phyloP scores from a whole-genome alignment of 2,888 invertebrate genomes.

The Acleris emargana region DNA sequence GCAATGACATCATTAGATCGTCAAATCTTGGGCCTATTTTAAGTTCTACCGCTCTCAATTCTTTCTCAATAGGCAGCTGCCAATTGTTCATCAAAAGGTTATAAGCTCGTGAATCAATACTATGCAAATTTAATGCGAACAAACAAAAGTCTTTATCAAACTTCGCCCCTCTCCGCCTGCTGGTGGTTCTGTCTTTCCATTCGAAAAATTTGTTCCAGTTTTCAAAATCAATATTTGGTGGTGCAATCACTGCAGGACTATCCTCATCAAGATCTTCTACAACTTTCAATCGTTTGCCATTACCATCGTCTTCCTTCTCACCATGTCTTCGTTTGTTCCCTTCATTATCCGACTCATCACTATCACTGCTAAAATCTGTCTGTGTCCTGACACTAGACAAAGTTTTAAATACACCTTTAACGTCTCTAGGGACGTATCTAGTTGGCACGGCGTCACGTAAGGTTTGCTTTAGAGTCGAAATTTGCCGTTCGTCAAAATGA shows the following conservation, averaged over 20 bases:
- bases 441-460: not conserved
- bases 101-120: conserved; percentile 18
- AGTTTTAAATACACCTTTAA: not conserved
- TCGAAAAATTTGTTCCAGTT: conserved; percentile 9
- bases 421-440: not conserved
- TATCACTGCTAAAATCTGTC: conserved; percentile 4
- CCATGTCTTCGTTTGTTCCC: not conserved
- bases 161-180: conserved; percentile 5
- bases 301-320: not conserved
- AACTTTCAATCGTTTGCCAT: not conserved
- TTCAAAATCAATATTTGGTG: not conserved
- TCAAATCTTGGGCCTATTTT: conserved; percentile 8
- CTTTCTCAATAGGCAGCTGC: conserved; percentile 15
- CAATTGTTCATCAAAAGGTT: conserved; percentile 4
- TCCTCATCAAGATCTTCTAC: not conserved
- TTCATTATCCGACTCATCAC: not conserved
- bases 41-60: conserved; percentile 7
- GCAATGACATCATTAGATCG: conserved; percentile 1
- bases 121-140: conserved; percentile 16
- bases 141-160: conserved; percentile 10
- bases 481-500: conserved; percentile 4
- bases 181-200: conserved; percentile 8
- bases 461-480: not conserved
- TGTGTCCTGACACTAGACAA: conserved; percentile 3
- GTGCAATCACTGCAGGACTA: not conserved